Percentiles rank a stretch among this genome's conserved stretches.
phyloP scores from a whole-genome alignment of 1,140 invertebrate species.

The Mizuhopecten yessoensis region DNA sequence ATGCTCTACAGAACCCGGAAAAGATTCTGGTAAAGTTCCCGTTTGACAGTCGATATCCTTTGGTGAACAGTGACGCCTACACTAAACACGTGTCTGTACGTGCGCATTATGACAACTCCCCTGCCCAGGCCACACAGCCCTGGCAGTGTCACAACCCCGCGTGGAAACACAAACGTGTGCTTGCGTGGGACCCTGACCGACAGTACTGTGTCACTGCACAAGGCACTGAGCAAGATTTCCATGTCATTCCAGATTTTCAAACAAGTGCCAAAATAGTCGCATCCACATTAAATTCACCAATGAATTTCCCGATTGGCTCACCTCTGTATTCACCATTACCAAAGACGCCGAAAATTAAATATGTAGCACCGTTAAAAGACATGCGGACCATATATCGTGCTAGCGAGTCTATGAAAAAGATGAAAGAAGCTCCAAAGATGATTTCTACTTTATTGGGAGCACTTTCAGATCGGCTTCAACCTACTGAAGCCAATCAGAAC shows the following conservation, averaged over 20 bases:
- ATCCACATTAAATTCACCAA: neutral
- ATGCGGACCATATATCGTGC: neutral
- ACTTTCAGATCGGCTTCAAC: conserved; percentile 21
- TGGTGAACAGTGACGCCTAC: neutral
- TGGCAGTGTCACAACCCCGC: neutral
- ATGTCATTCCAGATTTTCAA: neutral
- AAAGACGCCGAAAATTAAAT: neutral
- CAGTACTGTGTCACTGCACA: neutral
- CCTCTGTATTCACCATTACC: neutral
- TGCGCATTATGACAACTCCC: neutral
- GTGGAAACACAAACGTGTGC: neutral
- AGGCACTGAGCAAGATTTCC: neutral
- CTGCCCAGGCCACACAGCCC: neutral
- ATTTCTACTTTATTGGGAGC: neutral
- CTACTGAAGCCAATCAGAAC: neutral
- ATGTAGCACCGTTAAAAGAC: neutral
- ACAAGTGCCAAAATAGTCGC: neutral
- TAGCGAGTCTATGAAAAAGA: neutral
- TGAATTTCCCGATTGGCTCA: neutral
- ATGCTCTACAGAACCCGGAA: neutral
- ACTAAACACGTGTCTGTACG: neutral
- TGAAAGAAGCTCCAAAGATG: neutral
- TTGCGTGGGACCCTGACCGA: neutral
- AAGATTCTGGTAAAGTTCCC: neutral
- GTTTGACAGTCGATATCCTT: neutral